Percentiles rank a stretch among this genome's conserved stretches.
phyloP scores from a whole-genome alignment of 2,113 vertebrate species.

The Pseudorhombus dupliciocellatus region DNA sequence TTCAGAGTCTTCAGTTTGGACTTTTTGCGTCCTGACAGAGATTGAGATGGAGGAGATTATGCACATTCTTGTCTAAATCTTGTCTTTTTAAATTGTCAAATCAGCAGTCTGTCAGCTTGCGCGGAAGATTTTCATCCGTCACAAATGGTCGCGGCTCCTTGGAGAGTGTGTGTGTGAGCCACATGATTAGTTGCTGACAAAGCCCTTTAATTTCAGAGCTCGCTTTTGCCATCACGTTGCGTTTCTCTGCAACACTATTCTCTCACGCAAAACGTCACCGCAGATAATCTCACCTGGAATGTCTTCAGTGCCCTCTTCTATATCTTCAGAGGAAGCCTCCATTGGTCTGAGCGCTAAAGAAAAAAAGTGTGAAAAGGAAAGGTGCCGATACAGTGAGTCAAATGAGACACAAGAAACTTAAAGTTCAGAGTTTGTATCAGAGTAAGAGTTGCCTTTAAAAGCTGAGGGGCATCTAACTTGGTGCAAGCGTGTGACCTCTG shows the following conservation, averaged over 20 bases:
- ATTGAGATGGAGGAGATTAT: constrained; percentile 30
- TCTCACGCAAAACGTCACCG: background rate
- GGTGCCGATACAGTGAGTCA: background rate
- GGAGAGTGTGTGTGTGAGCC: background rate
- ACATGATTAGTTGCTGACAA: background rate
- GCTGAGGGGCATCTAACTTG: background rate
- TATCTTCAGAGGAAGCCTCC: constrained; percentile 85
- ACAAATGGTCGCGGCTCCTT: too few species aligned
- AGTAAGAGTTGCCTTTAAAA: constrained; percentile 9
- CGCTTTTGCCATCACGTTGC: background rate
- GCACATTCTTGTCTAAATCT: too few species aligned
- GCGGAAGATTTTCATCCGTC: too few species aligned
- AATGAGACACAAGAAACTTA: background rate
- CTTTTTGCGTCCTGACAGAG: constrained; percentile 85
- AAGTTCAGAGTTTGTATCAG: background rate
- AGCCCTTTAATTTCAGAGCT: background rate
- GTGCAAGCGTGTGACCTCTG: constrained; percentile 2
- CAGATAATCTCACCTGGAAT: constrained; percentile 81
- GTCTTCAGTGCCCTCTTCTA: constrained; percentile 85
- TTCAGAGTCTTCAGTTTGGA: constrained; percentile 89
- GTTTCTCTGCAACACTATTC: background rate
- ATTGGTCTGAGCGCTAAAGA: constrained; percentile 69
- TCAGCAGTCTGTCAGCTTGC: too few species aligned
- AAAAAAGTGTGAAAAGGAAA: background rate
- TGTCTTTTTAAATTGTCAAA: too few species aligned